Evolutionary conservation across 2,888 invertebrate genomes (phyloP).

Genomic region (Dasysyrphus tricinctus): DNA sequence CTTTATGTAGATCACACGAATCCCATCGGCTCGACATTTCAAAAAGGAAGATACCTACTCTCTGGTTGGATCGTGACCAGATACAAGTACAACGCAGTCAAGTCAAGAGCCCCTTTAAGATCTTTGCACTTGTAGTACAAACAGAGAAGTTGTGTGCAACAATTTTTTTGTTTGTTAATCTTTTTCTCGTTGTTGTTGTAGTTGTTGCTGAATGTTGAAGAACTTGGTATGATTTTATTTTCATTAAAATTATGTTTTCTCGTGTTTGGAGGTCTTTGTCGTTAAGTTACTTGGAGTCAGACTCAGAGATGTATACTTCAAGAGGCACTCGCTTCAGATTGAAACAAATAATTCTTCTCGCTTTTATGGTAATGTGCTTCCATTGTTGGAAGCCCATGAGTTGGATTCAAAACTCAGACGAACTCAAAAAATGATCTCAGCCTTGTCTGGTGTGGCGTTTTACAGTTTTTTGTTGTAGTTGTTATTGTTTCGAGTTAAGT

Average conservation of each 20-base stretch:
- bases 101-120: conserved; percentile 17
- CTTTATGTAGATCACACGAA: conserved; percentile 46
- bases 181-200: not conserved
- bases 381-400: conserved; percentile 21
- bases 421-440: conserved; percentile 7
- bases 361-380: conserved; percentile 33
- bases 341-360: conserved; percentile 18
- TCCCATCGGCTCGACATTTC: conserved; percentile 18
- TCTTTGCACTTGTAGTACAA: conserved; percentile 22
- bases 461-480: conserved; percentile 6
- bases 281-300: conserved; percentile 16
- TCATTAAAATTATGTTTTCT: conserved; percentile 63
- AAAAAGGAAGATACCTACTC: conserved; percentile 13
- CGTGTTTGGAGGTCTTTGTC: conserved; percentile 53
- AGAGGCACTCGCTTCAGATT: conserved; percentile 4
- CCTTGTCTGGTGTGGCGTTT: conserved; percentile 26
- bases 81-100: conserved; percentile 15
- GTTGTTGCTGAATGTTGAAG: not conserved
- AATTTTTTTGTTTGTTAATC: conserved; percentile 12
- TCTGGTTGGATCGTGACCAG: conserved; percentile 30
- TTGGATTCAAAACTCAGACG: conserved; percentile 12
- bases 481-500: conserved; percentile 28
- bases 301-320: conserved; percentile 18
- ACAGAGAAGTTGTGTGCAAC: conserved; percentile 16
- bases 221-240: conserved; percentile 27